Evolutionary conservation across 1,140 invertebrate genomes (phyloP), one percentile per base, ranked within the genome.

Genomic region (Lasaia peninsularis): DNA sequence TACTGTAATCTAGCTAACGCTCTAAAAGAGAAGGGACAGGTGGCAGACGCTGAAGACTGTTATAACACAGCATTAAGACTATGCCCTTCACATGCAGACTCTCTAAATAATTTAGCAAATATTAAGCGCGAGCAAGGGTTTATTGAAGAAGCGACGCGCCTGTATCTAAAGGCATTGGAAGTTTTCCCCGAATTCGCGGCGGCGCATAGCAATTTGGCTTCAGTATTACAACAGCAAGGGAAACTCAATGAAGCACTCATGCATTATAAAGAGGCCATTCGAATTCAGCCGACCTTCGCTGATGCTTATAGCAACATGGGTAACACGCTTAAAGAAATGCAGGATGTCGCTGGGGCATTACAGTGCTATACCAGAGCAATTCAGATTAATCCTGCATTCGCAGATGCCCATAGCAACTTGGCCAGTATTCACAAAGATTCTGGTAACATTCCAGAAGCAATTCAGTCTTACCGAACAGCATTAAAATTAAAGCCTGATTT

Each of bases 351-450:
- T 58, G 98, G 97, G 0, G 99, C 99, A 6, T 84, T 99, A 48
- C 97, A 99, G 78, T 99, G 98, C 80, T 99, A 99, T 82, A 97
- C 97, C 0, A 87, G 98, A 69, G 98, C 98, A 5, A 99, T 99
- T 77, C 97, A 99, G 87, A 99, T 99, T 49, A 99, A 99, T 89
- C 98, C 98, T 7, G 97, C 96, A 0, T 99, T 99, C 85, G 98
- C 98, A 21, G 98, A 99, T 90, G 98, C 98, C 11, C 98, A 99
- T 85, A 98, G 96, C 70, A 99, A 99, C 90, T 92, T 99, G 54
- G 99, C 98, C n/a, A 99, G 97, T 44, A 99, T 99, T 73, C 98
- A 99, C 80, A 99, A 99, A 90, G 98, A 99, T 89, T 98, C 97
- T 52, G 98, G 98, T 31, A 99, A 99, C 88, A 99, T 99, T 77